Conservation (phyloP, 1,140 invertebrate genomes). For the Spodoptera litura region DNA sequence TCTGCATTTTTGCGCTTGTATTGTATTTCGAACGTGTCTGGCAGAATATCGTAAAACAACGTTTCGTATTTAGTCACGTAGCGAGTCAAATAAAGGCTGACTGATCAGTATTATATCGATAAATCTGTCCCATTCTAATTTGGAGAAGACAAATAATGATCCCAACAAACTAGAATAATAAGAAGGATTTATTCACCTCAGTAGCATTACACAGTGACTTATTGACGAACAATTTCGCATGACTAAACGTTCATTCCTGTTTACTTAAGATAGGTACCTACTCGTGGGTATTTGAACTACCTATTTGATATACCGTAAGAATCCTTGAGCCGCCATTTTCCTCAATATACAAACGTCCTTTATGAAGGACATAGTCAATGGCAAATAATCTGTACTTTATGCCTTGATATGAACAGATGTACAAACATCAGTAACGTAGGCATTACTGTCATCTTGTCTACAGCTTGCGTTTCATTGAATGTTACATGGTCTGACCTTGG, state of each 20-base stretch:
- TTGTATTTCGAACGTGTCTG: constrained; percentile 24
- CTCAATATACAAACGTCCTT: not conserved
- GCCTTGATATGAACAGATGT: constrained; percentile 27
- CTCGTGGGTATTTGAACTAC: no score
- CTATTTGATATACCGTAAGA: not conserved
- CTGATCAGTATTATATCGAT: no score
- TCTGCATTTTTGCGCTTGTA: constrained; percentile 1
- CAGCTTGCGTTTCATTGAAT: constrained; percentile 37
- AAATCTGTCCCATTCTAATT: no score
- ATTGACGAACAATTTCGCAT: no score
- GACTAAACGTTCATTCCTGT: no score
- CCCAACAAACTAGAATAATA: no score
- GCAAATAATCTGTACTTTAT: constrained; percentile 2
- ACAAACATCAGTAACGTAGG: constrained; percentile 29
- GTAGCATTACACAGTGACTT: no score
- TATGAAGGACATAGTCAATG: not conserved
- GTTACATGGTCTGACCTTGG: constrained; percentile 35
- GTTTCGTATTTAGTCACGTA: constrained; percentile 14
- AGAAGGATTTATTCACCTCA: no score
- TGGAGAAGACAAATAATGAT: no score
- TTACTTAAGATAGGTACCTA: no score
- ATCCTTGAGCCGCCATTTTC: not conserved
- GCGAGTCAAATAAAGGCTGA: not conserved
- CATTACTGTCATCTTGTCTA: constrained; percentile 30
- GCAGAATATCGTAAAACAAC: not conserved